These are phyloP conservation scores for Rhinolophus ferrumequinum DNA, from an alignment of 2,113 vertebrate species.

Conservation along the genomic window DNA sequence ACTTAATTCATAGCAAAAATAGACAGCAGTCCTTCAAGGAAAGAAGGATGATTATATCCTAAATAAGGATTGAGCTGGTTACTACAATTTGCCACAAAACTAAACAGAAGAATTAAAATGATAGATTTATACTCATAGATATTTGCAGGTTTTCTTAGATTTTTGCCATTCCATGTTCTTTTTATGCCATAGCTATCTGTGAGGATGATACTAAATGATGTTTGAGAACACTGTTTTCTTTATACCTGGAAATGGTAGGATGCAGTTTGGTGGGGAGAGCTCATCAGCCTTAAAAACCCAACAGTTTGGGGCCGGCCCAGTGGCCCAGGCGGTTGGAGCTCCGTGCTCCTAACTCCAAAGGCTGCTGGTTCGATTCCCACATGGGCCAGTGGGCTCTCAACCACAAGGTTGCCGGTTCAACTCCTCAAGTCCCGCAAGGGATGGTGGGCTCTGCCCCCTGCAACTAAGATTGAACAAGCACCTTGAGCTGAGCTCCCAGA, in stretches of 20 bases:
- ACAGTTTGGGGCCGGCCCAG: background rate
- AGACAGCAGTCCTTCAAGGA: background rate
- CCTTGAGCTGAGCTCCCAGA: too few species aligned
- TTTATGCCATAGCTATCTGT: constrained; percentile 23
- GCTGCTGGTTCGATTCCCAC: too few species aligned
- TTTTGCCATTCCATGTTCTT: constrained; percentile 1
- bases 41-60: constrained; percentile 38
- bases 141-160: background rate
- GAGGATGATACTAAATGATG: background rate
- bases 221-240: constrained; percentile 36
- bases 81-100: constrained; percentile 38
- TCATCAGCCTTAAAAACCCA: constrained; percentile 11
- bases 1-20: constrained; percentile 50
- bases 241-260: background rate
- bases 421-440: too few species aligned
- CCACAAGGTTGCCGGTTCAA: too few species aligned
- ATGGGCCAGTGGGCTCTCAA: too few species aligned
- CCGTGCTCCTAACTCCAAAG: too few species aligned
- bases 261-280: background rate
- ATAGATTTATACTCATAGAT: background rate
- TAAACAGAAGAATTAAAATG: constrained; percentile 44
- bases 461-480: too few species aligned
- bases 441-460: too few species aligned
- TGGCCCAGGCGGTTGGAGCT: too few species aligned
- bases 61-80: constrained; percentile 4